Evolutionary conservation across 2,797 vertebrate species (phyloP), one percentile per base, ranked within the genome.

Genomic region (Lepilemur septentrionalis): DNA sequence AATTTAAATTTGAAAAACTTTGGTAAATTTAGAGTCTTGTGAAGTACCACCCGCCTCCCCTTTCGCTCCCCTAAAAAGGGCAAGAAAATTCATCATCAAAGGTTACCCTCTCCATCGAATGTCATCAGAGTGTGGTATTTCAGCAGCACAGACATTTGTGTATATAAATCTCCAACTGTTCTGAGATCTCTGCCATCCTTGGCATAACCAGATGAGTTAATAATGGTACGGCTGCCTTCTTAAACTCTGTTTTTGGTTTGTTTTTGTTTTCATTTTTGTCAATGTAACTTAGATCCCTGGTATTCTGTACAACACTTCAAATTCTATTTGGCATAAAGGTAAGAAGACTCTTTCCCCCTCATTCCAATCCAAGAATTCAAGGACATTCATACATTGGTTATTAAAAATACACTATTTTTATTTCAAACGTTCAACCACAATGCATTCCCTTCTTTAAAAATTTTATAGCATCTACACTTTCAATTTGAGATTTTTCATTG

Each of bases 391-490:
- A 89, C 72, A 50, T 76, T 59, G 70, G 59, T 95, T 73, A 97
- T 97, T 94, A 96, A 95, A 98, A 95, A 95, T 89, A 89, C 28
- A 96, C 93, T 75, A 69, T 88, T 97, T 97, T 96, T 94, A 94
- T 93, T 97, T 92, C 90, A 89, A 32, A 97, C 79, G 61, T 97
- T 96, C 94, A 92, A 92, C 79, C 92, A 46, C 46, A 92, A 93
- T 87, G 96, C 90, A 97, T 97, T 98, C 94, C 88, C 89, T 97
- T 88, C 97, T 96, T 96, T 98, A 98, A 98, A 98, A 98, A 95
- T 97, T 98, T 98, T 97, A 98, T 98, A 93, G 96, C 98, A 86
- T 96, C 97, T 96, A 98, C 98, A 97, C 97, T 97, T 98, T 96
- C 98, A 98, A 98, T 99, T 97, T 98, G 97, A 98, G 97, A 95